Conservation (phyloP, 2,113 vertebrate genomes). For the Phalacrocorax pelagicus region DNA sequence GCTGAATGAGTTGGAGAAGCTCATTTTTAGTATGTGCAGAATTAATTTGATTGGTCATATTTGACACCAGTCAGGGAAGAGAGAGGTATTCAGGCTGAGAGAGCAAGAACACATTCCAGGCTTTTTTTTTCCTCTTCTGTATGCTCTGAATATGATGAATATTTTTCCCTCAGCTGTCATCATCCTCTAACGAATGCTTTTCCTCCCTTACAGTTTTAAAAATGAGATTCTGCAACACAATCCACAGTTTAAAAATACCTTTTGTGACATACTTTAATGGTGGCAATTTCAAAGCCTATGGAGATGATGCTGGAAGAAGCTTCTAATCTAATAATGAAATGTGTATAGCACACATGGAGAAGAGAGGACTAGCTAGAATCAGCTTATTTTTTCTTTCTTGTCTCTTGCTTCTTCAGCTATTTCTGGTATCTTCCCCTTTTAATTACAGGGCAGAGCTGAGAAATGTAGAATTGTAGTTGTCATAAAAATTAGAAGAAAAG, state of each 20-base stretch:
- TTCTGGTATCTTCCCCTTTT: slow-evolving; percentile 4
- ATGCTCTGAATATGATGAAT: slow-evolving; percentile 4
- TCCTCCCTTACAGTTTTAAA: slow-evolving; percentile 25
- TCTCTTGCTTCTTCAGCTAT: slow-evolving; percentile 30
- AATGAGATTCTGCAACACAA: slow-evolving; percentile 24
- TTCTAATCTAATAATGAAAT: slow-evolving; percentile 35
- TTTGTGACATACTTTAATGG: slow-evolving; percentile 44
- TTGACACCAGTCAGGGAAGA: slow-evolving; percentile 43
- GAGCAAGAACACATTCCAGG: slow-evolving; percentile 12
- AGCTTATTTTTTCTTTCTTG: slow-evolving; percentile 27
- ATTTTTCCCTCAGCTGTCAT: slow-evolving; percentile 19
- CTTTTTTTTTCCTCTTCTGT: slow-evolving; percentile 1
- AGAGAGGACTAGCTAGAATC: neutral
- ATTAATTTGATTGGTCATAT: slow-evolving; percentile 52
- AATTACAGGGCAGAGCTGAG: slow-evolving; percentile 1
- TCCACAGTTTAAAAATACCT: slow-evolving; percentile 48
- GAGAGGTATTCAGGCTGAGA: slow-evolving; percentile 21
- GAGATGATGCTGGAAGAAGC: neutral
- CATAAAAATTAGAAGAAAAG: slow-evolving; percentile 40
- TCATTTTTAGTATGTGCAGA: slow-evolving; percentile 2
- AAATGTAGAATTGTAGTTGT: slow-evolving; percentile 7
- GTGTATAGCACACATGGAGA: neutral
- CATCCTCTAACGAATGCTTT: slow-evolving; percentile 39
- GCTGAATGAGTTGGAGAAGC: slow-evolving; percentile 3
- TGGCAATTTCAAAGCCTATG: slow-evolving; percentile 52